Evolutionary conservation across 2,888 invertebrate genomes (phyloP).

Genomic region (Acleris laterana): DNA sequence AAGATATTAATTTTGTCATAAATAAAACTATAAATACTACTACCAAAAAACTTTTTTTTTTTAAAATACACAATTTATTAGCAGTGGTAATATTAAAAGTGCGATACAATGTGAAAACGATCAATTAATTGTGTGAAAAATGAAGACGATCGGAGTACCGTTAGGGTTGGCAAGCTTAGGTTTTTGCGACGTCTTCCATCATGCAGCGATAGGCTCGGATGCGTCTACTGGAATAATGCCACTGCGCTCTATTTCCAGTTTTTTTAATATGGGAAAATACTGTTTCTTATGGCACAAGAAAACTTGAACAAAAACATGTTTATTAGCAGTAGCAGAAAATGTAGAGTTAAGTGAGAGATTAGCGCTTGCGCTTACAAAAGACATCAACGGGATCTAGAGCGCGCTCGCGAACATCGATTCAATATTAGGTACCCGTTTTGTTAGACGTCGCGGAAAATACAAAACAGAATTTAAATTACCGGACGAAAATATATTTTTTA

Average conservation of each 20-base stretch:
- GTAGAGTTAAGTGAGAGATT: neutral
- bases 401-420: constrained; percentile 11
- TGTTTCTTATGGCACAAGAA: constrained; percentile 6
- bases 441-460: neutral
- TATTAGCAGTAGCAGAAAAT: neutral
- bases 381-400: constrained; percentile 47
- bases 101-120: constrained; percentile 6
- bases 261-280: constrained; percentile 56
- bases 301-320: neutral
- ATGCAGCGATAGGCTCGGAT: constrained; percentile 72
- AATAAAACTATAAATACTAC: too few species aligned
- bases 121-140: constrained; percentile 22
- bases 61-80: too few species aligned
- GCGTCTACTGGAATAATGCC: constrained; percentile 66
- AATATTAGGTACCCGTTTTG: neutral
- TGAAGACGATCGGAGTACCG: constrained; percentile 31
- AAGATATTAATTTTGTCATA: too few species aligned
- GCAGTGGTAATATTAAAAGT: neutral
- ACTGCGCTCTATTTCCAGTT: constrained; percentile 71
- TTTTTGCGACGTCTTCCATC: constrained; percentile 38
- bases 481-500: too few species aligned
- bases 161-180: constrained; percentile 35
- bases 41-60: too few species aligned
- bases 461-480: too few species aligned
- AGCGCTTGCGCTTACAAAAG: constrained; percentile 42